Base-by-base conservation (phyloP, 2,797 vertebrate genomes). In the Buphagus erythrorhynchus region DNA sequence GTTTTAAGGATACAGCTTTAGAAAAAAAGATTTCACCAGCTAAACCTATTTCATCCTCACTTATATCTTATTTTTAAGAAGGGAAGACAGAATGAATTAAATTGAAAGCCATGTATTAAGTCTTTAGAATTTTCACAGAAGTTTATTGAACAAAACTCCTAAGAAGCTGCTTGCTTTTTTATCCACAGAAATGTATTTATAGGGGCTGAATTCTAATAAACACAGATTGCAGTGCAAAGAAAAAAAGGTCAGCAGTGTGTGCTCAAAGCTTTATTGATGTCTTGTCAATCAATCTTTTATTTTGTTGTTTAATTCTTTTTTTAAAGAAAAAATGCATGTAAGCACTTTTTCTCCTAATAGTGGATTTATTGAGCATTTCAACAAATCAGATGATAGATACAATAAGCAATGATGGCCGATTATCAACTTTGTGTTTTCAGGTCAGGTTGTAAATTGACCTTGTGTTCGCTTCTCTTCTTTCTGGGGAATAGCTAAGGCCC, bases 241-340 rank as follows among this genome's bases (percentile, higher is more conserved):
- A 88, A 93, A 94, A 96, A 93, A 98, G 98, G 98, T 98, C 98
- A 98, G 86, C 96, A 93, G 96, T 89, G 95, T 97, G 94, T 96
- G 88, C 87, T 67, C 89, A 86, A 54, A 57, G 97, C 96, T 97
- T 98, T 98, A 98, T 98, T 98, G 98, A 98, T 97, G 97, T 97
- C 98, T 97, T 98, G 98, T 98, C 98, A 98, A 98, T 98, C 98
- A 98, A 97, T 97, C 96, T 97, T 96, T 97, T 97, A 98, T 97
- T 98, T 97, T 97, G 97, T 97, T 96, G 96, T 97, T 97, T 97
- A 95, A 94, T 91, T 92, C 90, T 86, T 88, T 94, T 90, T 78
- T 93, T 5, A 5, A 59, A 3, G 2, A 90, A 96, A 95, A 98
- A 97, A 96, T 96, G 96, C 96, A 81, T 96, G 97, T 98, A 98